Evolutionary conservation across 2,113 vertebrate species (phyloP).

Genomic region (Perca schrenkii): DNA sequence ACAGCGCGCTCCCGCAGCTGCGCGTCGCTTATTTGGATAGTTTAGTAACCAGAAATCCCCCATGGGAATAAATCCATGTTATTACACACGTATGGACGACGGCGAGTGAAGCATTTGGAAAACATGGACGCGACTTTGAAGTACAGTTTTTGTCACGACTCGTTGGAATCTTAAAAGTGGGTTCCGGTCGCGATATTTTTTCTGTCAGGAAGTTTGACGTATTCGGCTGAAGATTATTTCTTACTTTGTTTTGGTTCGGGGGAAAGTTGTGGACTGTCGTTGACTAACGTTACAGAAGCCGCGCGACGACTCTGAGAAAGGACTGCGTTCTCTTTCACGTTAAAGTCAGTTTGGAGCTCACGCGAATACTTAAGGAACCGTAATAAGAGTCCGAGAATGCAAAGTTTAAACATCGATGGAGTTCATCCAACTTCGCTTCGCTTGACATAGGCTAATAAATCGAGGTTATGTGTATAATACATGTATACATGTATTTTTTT

Average conservation of each 20-base stretch:
- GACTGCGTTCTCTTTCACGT: conserved; percentile 5
- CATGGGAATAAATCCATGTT: conserved; percentile 21
- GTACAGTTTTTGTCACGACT: conserved; percentile 23
- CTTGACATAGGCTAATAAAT: not conserved
- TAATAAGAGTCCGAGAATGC: conserved; percentile 1
- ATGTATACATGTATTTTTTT: not conserved
- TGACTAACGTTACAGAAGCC: not conserved
- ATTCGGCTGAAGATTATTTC: conserved; percentile 59
- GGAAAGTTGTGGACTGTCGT: conserved; percentile 36
- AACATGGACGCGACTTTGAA: not conserved
- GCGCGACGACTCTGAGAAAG: not conserved
- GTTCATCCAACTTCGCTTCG: not conserved
- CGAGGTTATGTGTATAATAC: not conserved
- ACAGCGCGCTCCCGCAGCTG: conserved; percentile 73
- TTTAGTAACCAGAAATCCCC: conserved; percentile 54
- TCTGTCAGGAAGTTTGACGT: conserved; percentile 84
- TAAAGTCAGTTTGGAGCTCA: not conserved
- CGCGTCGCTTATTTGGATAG: conserved; percentile 57
- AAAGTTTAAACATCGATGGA: conserved; percentile 30
- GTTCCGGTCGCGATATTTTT: conserved; percentile 81
- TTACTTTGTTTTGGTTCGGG: conserved; percentile 68
- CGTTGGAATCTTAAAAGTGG: conserved; percentile 49
- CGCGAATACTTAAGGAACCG: conserved; percentile 19
- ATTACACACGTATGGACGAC: not conserved
- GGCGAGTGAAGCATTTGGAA: not conserved